Conservation (phyloP, 2,113 vertebrate genomes). For the Mormoops blainvillei region DNA sequence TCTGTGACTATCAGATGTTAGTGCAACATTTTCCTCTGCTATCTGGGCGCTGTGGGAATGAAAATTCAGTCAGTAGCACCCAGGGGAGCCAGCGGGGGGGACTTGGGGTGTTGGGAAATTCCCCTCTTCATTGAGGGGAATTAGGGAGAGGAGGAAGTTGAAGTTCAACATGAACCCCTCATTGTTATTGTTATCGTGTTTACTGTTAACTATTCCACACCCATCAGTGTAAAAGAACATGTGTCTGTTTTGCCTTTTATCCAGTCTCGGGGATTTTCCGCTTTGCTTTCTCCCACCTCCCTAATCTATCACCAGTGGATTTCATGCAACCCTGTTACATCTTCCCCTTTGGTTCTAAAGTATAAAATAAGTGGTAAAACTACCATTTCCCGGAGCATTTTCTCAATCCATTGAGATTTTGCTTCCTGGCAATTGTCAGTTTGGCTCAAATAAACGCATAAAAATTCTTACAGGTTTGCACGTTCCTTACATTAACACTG, state of each 20-base stretch:
- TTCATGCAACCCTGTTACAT: background rate
- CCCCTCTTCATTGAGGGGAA: background rate
- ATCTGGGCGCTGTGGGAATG: background rate
- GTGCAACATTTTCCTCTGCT: background rate
- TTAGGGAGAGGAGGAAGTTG: background rate
- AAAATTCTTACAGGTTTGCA: background rate
- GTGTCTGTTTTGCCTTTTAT: background rate
- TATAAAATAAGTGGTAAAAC: background rate
- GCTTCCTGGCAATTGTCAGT: background rate
- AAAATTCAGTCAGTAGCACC: background rate
- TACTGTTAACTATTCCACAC: background rate
- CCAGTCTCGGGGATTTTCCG: background rate
- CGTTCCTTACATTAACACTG: background rate
- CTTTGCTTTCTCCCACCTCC: background rate
- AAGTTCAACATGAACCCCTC: background rate
- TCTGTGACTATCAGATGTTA: background rate
- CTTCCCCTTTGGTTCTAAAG: background rate
- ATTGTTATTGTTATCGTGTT: background rate
- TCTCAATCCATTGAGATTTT: background rate
- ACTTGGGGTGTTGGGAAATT: background rate
- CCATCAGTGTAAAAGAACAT: background rate
- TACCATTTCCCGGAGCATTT: background rate
- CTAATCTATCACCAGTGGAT: background rate
- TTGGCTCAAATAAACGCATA: background rate
- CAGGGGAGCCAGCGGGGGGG: too few relatives aligned